phyloP scores from a whole-genome alignment of 35 echinoderm and acorn worm genomes.

The Anneissia japonica region DNA sequence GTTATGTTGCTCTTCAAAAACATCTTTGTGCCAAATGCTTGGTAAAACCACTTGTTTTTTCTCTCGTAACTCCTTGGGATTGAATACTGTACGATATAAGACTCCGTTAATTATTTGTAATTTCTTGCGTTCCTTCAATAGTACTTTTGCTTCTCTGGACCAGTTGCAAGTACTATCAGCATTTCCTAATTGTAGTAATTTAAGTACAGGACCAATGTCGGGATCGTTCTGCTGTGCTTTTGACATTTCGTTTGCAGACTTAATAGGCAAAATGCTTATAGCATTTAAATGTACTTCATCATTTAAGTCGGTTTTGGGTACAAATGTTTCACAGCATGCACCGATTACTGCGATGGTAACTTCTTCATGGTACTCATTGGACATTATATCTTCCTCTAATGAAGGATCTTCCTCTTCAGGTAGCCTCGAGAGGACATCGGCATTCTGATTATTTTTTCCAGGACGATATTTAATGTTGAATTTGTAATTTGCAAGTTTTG shows the following conservation, averaged over 20 bases:
- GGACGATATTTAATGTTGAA: constrained; percentile 24
- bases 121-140: constrained; percentile 10
- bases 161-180: no score
- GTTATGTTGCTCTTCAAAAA: constrained; percentile 34
- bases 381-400: neutral
- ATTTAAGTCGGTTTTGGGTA: neutral
- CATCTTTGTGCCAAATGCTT: neutral
- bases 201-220: constrained; percentile 3
- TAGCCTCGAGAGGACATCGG: constrained; percentile 30
- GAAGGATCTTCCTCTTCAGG: neutral
- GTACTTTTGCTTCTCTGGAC: neutral
- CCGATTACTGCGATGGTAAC: neutral
- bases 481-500: constrained; percentile 4
- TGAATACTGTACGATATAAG: neutral
- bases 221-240: neutral
- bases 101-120: neutral
- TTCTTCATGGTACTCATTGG: neutral
- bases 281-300: neutral
- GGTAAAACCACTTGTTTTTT: constrained; percentile 45
- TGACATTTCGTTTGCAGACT: neutral
- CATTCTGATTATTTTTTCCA: constrained; percentile 32
- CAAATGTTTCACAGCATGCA: neutral
- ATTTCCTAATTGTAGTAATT: neutral
- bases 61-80: neutral
- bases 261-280: neutral